Base-by-base conservation (phyloP, 1,140 invertebrate genomes). In the Centruroides sculpturatus region DNA sequence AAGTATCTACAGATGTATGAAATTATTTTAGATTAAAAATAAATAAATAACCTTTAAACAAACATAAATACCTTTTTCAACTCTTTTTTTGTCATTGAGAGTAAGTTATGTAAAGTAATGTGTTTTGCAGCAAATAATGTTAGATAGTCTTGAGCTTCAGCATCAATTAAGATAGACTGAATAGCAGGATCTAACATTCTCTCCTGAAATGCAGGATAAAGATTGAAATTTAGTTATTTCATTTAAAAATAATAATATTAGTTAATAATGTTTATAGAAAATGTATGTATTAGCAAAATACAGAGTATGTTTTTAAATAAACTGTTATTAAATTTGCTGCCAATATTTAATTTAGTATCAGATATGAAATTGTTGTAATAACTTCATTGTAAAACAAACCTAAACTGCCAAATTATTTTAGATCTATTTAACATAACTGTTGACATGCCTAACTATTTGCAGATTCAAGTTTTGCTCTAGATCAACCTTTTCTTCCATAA, bases 101-200 rank as follows among this genome's bases (percentile, higher is more conserved):
- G 47, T 36, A 67, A 59, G 34, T 60, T 23, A 12, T 55, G 35
- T 36, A 63, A 47, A 13, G 57, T 63, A 41, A 67, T 57, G 10
- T 51, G 35, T 54, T 59, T 63, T 9, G 46, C 49, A 35, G 66
- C 64, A 58, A 67, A 63, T 13, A 67, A 58, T 52, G 64, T 59
- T 23, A 67, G 11, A 41, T 59, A 66, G n/a, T 61, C 59, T 34
- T 53, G 12, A 51, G 66, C 66, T 47, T 47, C 50, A 50, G 62
- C 59, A 49, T 64, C 51, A n/a, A 57, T 46, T 23, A 67, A 41
- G 11, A 66, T 23, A 13, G 11, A 47, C 51, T 64, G 66, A 23
- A 67, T 55, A 41, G 35, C 49, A 8, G 51, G 52, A 35, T 67
- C 66, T 13, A 67, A 56, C 47, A 34, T 53, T 34, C 55, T 12